A percentile compares a stretch with the other conserved stretches of the same genome.
These are phyloP conservation scores for Pogonocichla stellata DNA, from an alignment of 2,113 vertebrate species.

Conservation along the genomic window DNA sequence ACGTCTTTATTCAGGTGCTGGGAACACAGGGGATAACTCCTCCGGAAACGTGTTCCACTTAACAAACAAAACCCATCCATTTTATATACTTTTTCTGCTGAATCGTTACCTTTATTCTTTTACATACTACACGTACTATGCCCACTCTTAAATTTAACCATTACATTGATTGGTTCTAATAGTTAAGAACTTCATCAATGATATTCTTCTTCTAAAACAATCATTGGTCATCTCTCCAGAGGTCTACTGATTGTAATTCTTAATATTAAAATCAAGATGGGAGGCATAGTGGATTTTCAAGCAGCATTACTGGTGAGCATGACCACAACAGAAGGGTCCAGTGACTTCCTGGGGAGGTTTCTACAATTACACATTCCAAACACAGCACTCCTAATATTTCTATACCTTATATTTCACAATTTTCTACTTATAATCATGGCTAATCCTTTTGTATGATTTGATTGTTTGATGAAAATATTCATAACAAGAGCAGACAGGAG, in stretches of 20 bases:
- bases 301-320: neutral
- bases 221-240: neutral
- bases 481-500: neutral
- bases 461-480: neutral
- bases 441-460: neutral
- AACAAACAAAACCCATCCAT: neutral
- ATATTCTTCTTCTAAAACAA: neutral
- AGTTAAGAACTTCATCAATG: neutral
- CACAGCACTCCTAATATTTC: too few relatives aligned
- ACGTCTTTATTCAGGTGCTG: neutral
- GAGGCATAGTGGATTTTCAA: neutral
- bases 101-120: rapidly evolving
- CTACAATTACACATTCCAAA: neutral
- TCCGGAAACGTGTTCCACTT: neutral
- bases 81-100: neutral
- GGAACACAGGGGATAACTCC: neutral
- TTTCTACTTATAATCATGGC: neutral
- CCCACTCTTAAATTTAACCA: neutral
- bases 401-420: too few relatives aligned
- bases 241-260: neutral
- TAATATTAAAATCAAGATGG: neutral
- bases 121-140: neutral
- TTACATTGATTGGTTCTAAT: neutral
- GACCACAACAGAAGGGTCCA: neutral
- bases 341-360: neutral